Conservation (phyloP, 2,113 vertebrate genomes). For the Megalops atlanticus region DNA sequence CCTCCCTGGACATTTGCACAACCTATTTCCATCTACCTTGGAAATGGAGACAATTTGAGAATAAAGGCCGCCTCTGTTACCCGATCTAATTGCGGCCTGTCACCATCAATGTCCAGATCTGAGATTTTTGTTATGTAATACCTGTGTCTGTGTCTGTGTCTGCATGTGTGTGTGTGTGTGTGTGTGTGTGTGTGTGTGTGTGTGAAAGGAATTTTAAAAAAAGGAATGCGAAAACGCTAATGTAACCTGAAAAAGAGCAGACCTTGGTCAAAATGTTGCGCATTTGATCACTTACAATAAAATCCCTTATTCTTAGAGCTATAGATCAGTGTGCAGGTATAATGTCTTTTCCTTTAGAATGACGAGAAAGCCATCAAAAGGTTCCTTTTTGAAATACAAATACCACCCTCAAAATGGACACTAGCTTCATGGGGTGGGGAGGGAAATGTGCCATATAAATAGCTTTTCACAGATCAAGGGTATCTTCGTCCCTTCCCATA, state of each 20-base stretch:
- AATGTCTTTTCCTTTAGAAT: no score
- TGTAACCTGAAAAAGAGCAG: no score
- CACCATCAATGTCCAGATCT: background rate
- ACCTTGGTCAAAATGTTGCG: no score
- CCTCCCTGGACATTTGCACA: background rate
- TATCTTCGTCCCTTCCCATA: no score
- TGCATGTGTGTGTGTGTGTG: background rate
- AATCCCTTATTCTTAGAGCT: no score
- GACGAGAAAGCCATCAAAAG: no score
- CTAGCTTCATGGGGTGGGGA: background rate
- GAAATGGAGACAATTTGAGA: background rate
- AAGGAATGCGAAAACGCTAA: no score
- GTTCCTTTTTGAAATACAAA: background rate
- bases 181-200: background rate
- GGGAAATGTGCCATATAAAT: background rate
- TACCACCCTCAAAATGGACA: background rate
- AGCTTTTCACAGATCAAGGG: background rate
- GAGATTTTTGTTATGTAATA: background rate
- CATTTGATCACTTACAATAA: no score
- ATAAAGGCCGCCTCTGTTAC: background rate
- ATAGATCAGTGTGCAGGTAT: no score
- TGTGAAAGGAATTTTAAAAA: no score
- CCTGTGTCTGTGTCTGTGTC: slow-evolving; percentile 4
- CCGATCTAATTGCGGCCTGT: background rate
- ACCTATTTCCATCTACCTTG: background rate